phyloP scores from a whole-genome alignment of 2,888 invertebrate genomes.

The Chrysodeixis includens region DNA sequence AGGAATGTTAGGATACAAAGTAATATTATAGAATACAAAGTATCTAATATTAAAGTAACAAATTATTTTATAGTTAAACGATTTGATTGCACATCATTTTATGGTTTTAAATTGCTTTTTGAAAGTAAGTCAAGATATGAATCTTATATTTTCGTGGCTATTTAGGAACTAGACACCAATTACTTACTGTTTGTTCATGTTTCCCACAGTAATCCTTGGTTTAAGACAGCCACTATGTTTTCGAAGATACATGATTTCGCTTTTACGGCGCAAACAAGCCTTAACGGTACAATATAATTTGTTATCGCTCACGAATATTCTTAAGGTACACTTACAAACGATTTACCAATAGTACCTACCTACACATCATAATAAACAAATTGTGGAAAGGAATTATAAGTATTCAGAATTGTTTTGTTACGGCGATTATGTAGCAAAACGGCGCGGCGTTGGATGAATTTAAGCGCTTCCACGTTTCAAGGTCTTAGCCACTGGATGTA shows the following conservation, averaged over 20 bases:
- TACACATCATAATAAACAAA: not conserved
- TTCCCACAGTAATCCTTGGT: slow-evolving; percentile 55
- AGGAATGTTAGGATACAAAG: too few species aligned
- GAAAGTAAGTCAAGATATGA: slow-evolving; percentile 27
- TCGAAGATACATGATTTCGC: slow-evolving; percentile 56
- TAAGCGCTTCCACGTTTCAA: slow-evolving; percentile 48
- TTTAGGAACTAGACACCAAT: slow-evolving; percentile 49
- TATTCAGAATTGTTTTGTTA: slow-evolving; percentile 33
- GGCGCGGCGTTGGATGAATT: slow-evolving; percentile 38
- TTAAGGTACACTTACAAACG: slow-evolving; percentile 35
- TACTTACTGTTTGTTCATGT: slow-evolving; percentile 30
- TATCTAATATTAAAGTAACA: too few species aligned
- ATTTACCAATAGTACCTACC: slow-evolving; percentile 1
- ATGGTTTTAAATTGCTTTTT: slow-evolving; percentile 30
- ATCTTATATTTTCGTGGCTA: slow-evolving; percentile 36
- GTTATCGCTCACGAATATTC: slow-evolving; percentile 21
- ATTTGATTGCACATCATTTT: slow-evolving; percentile 23
- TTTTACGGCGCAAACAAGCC: slow-evolving; percentile 54
- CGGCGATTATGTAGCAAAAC: slow-evolving; percentile 43
- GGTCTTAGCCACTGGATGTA: slow-evolving; percentile 40
- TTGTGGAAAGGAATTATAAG: slow-evolving; percentile 38
- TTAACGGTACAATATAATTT: slow-evolving; percentile 56
- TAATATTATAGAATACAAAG: too few species aligned
- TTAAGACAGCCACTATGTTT: slow-evolving; percentile 48
- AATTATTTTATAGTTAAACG: not conserved